These are phyloP conservation scores for Rhinopomastus cyanomelas DNA, from an alignment of 2,113 vertebrate species.

Conservation along the genomic window DNA sequence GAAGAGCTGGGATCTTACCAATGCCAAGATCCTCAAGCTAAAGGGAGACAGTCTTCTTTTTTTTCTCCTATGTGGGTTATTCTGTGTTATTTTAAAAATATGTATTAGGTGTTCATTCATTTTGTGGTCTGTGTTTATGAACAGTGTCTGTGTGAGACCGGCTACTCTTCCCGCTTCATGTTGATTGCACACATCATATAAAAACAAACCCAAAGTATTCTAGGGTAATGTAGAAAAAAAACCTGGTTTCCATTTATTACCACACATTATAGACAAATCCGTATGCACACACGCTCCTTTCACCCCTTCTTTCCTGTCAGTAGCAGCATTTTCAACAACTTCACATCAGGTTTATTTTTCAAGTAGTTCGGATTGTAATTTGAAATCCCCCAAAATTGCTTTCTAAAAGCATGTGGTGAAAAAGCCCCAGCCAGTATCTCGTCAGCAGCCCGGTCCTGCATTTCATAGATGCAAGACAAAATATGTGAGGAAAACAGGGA, in stretches of 20 bases:
- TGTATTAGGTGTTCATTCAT: not conserved
- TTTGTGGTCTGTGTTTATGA: not conserved
- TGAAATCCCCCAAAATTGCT: not conserved
- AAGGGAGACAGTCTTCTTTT: not conserved
- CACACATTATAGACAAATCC: not conserved
- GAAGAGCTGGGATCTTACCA: not conserved
- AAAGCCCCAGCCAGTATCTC: not conserved
- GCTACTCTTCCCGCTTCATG: not conserved
- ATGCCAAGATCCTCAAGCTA: not conserved
- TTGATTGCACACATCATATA: not conserved
- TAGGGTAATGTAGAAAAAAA: not conserved
- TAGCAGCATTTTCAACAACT: not conserved
- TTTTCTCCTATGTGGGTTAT: not conserved
- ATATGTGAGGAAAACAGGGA: not conserved
- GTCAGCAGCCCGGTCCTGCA: not conserved
- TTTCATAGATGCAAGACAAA: not conserved
- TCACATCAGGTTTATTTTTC: not conserved
- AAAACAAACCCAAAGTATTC: not conserved
- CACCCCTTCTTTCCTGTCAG: not conserved
- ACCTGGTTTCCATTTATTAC: not conserved
- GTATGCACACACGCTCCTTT: not conserved
- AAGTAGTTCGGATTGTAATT: not conserved
- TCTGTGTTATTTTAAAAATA: not conserved
- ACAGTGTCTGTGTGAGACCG: not conserved
- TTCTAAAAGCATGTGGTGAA: not conserved